A percentile compares a stretch with the other conserved stretches of the same genome.
Conservation (phyloP, 2,797 vertebrate genomes). For the Mallotus villosus region DNA sequence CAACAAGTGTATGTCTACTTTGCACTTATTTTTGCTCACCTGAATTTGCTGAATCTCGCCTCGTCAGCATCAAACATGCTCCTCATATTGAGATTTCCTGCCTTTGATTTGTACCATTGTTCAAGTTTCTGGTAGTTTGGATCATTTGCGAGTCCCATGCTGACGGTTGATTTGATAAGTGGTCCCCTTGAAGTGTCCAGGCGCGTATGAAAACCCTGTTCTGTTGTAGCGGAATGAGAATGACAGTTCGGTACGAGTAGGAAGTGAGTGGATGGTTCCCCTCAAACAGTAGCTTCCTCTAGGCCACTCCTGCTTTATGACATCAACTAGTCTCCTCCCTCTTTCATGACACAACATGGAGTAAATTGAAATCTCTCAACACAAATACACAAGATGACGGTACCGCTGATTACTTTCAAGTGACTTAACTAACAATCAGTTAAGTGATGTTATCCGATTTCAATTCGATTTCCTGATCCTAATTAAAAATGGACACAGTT, state of each 20-base stretch:
- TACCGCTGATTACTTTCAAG: background rate
- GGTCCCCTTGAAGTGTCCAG: background rate
- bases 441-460: no score
- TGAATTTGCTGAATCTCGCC: constrained; percentile 82
- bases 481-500: no score
- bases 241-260: background rate
- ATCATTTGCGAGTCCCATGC: constrained; percentile 76
- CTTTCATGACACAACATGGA: background rate
- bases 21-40: constrained; percentile 61
- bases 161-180: background rate
- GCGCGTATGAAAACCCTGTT: background rate
- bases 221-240: constrained; percentile 1
- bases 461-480: no score
- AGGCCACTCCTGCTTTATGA: background rate
- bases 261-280: background rate
- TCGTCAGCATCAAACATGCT: constrained; percentile 78
- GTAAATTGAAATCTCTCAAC: background rate
- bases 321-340: background rate
- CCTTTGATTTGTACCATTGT: constrained; percentile 75
- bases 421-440: background rate
- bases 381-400: background rate
- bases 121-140: constrained; percentile 78
- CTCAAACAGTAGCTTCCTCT: constrained; percentile 34
- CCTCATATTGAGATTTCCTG: constrained; percentile 76
- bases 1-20: background rate